Percentiles rank a stretch among this genome's conserved stretches.
Evolutionary conservation across 92 coral and sea anemone genomes (phyloP).

Genomic region (Heliopora coerulea): DNA sequence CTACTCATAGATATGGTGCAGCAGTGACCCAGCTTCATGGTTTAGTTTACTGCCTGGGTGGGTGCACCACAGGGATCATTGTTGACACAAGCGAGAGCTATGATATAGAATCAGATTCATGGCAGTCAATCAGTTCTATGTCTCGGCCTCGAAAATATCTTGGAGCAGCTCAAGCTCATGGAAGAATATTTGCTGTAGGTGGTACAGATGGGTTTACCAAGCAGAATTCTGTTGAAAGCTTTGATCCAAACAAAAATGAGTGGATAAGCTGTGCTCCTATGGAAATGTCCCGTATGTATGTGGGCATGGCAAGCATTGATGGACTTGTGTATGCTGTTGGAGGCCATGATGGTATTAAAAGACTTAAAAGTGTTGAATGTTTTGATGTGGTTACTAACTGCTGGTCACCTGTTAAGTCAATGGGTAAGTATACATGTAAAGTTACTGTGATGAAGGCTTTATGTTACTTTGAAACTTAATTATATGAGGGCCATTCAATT

Average conservation of each 20-base stretch:
- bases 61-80: conserved; percentile 70
- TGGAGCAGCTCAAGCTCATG: conserved; percentile 82
- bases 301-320: conserved; percentile 75
- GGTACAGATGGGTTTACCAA: conserved; percentile 79
- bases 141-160: conserved; percentile 81
- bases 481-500: too few relatives aligned
- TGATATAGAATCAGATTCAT: conserved; percentile 66
- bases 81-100: conserved; percentile 69
- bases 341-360: conserved; percentile 81
- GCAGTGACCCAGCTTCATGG: conserved; percentile 82
- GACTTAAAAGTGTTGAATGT: conserved; percentile 85
- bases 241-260: conserved; percentile 65
- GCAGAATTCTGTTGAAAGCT: conserved; percentile 78
- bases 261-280: conserved; percentile 73
- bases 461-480: too few relatives aligned
- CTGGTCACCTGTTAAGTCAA: conserved; percentile 74
- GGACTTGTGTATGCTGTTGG: conserved; percentile 90
- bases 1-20: conserved; percentile 75
- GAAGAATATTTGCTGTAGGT: conserved; percentile 83
- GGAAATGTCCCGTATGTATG: conserved; percentile 81
- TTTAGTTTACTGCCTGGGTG: conserved; percentile 86
- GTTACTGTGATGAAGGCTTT: too few relatives aligned
- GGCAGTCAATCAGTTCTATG: conserved; percentile 69
- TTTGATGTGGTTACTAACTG: conserved; percentile 85
- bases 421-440: conserved; percentile 66